Base-by-base conservation (phyloP, 2,113 vertebrate species). In the Platycercus adscitus region DNA sequence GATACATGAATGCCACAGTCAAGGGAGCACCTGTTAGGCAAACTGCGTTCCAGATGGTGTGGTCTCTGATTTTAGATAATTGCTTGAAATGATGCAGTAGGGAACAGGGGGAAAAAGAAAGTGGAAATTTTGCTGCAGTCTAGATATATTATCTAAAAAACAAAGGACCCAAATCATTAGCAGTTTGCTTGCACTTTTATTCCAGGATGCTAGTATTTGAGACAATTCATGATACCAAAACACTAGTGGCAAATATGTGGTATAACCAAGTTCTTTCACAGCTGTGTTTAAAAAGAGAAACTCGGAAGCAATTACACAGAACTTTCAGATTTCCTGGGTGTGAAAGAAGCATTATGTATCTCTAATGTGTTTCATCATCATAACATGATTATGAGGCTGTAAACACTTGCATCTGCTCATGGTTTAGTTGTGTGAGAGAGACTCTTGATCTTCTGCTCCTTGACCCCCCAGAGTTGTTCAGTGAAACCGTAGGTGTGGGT, bases 181-280 rank as follows among this genome's bases (percentile, higher is more conserved):
- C 26, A 17, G 16, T 81, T 83, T 47, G 2, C 11, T 46, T 86
- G 55, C 3, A 7, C 26, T 90, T 90, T 53, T 37, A 58, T 63
- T 90, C 37, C 73, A 86, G 37, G 31, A 81, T 83, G 25, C 4
- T 14, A 18, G 5, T 21, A 6, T 23, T 13, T 77, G 37, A 61
- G 15, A 65, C 26, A 88, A 65, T 52, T 86, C 15, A 11, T 50
- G 49, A 21, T 63, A 15, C 19, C 43, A 37, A 73, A 91, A 33
- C 17, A 24, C 28, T 64, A 2, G 0, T 2, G 5, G 16, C 50
- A 90, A 86, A 81, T 10, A 18, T 0, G 1, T 1, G 1, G 21
- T 46, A 73, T 41, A 41, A 91, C 20, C 6, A 61, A 41, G 2
- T 66, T 90, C 8, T 82, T 88, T 77, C 55, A 35, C 41, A 66